phyloP scores from a whole-genome alignment of 2,113 vertebrate species.

The Mola mola region DNA sequence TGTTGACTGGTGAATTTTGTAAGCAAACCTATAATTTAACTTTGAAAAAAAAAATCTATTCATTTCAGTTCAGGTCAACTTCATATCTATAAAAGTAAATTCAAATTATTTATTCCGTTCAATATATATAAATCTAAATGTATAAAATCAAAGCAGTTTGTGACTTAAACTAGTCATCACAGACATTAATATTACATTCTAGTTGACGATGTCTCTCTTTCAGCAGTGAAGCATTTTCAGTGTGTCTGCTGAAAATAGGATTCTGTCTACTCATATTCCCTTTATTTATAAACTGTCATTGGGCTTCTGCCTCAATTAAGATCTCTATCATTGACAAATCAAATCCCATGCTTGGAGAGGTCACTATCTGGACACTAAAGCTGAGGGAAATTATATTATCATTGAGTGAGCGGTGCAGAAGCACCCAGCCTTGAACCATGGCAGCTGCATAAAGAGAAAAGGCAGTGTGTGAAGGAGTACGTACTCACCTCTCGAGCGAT shows the following conservation, averaged over 20 bases:
- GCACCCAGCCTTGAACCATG: too few relatives aligned
- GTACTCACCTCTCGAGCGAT: constrained; percentile 94
- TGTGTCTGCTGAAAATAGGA: too few relatives aligned
- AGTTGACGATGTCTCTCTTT: too few relatives aligned
- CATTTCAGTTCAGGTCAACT: too few relatives aligned
- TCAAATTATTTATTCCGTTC: too few relatives aligned
- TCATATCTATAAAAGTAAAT: too few relatives aligned
- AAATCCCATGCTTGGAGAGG: background rate
- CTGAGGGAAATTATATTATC: constrained; percentile 31
- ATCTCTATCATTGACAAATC: background rate
- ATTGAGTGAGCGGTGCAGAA: constrained; percentile 9
- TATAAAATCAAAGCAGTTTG: too few relatives aligned
- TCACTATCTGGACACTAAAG: constrained; percentile 15
- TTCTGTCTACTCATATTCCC: background rate
- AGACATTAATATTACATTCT: too few relatives aligned
- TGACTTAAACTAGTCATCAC: too few relatives aligned
- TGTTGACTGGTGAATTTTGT: background rate
- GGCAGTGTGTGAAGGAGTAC: background rate
- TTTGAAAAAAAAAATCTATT: too few relatives aligned
- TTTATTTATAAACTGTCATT: constrained; percentile 8
- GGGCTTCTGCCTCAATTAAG: constrained; percentile 1
- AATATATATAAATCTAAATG: too few relatives aligned
- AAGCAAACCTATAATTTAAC: background rate
- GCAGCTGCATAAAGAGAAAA: background rate
- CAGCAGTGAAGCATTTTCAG: too few relatives aligned